Evolutionary conservation across 1,140 invertebrate species (phyloP), one percentile per base, ranked within the genome.

Genomic region (Meloidogyne floridensis): DNA sequence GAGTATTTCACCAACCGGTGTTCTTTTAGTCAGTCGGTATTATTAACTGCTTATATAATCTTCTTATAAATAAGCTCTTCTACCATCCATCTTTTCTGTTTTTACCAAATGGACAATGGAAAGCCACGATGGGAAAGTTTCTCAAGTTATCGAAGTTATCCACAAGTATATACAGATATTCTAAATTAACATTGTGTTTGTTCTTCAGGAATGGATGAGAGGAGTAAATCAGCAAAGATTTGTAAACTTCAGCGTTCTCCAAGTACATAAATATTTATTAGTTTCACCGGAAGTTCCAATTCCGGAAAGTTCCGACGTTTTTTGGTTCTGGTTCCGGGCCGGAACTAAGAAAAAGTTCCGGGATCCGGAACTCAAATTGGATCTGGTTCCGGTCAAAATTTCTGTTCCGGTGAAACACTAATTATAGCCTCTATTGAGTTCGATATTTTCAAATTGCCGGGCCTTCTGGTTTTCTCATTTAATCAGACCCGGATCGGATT

Each of bases 1-100:
- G 72, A 75, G 80, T 47, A 81, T 86, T 51, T 77, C 80, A 20
- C 85, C 86, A 20, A 74, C 79, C 2, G 86, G 86, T n/a, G 71
- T 42, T 20, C 76, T 86, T 20, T 1, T 87, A 0, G 83, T 86
- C 2, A 86, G 53, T n/a, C 72, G 59, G 59, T 65, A 4, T 18
- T n/a, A 7, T 59, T 0, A n/a, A 59, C 2, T 15, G 1, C 0
- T 15, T 15, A 59, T 59, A 15, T 59, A 59, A 15, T 59, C 6
- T n/a, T 18, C n/a, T 65, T 65, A 6, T 65, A 59, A 9, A 15
- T 15, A 65, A 65, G 72, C n/a, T 74, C 72, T n/a, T n/a, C 72
- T 18, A 74, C 13, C 15, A 74, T 74, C n/a, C 15, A 6, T 5
- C 72, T 74, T 47, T 74, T 51, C 6, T 74, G 72, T n/a, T 20